Base-by-base conservation (phyloP, 1,140 invertebrate species). In the Drosophila littoralis region DNA sequence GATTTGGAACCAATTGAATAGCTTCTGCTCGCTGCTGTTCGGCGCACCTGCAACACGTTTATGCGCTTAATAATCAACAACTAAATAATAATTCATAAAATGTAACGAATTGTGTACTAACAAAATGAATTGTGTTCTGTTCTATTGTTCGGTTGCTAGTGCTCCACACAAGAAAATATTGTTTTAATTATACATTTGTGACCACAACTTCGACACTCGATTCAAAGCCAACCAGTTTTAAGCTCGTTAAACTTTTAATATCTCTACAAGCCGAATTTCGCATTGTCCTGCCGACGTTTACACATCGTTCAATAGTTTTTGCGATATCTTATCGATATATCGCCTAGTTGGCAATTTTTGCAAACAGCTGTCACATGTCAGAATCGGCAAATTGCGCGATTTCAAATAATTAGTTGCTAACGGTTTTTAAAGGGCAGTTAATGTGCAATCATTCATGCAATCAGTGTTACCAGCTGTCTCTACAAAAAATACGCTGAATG, bases 281-380 rank as follows among this genome's bases (percentile, higher is more conserved):
- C 64, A 72, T 72, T 66, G 46, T 68, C 70, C 70, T 73, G 48
- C n/a, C 55, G 52, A 72, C 52, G 15, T 22, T 28, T 15, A 54
- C 13, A 8, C 13, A 36, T 17, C 51, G 51, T 22, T 17, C 12
- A 3, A 28, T n/a, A n/a, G n/a, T 8, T 8, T 9, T 43, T 33
- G 12, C 55, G 54, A 57, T 57, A 57, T 57, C 8, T n/a, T 12
- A 28, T 9, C 9, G 1, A 10, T 28, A 28, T 28, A 28, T 28
- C 22, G 22, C 2, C 2, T 28, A 28, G 22, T 28, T 28, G 22
- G 22, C 22, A 28, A 28, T 28, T 28, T 28, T 5, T 28, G 22
- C 22, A 28, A 28, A 5, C 22, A 28, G 22, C 22, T 28, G 22
- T 28, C 22, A 28, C 3, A 5, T 28, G 17, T 1, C 17, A 17